Base-by-base conservation (phyloP, 23 tunicate species). In the Oikopleura vanhoeffeni region DNA sequence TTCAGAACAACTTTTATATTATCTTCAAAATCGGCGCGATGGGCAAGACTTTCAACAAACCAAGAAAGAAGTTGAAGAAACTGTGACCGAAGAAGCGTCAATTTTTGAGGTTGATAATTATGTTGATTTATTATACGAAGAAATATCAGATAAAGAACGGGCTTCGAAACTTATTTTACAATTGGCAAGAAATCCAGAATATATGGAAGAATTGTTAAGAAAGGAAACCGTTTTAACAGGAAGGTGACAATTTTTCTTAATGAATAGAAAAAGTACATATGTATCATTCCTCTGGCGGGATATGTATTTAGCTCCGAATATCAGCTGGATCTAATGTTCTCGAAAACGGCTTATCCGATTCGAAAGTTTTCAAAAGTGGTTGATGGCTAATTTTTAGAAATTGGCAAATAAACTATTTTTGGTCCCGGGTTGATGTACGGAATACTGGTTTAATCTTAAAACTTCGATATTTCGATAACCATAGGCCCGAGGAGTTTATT, bases 1-100 rank as follows among this genome's bases (percentile, higher is more conserved):
- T n/a, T n/a, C n/a, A 33, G 99, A 95, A 86, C 99, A 95, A 83
- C 76, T 95, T 1, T 87, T 95, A 8, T 95, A 95, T 85, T 95
- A 95, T 76, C 90, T 95, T 40, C 96, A 91, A 85, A 95, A 88
- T 0, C 84, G 99, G 75, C 87, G 64, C 24, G 64, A 49, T 24
- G 64, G 64, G 24, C 18, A 49, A 49, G 24, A 49, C 64, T 38
- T 38, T 18, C 3, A 18, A 18, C 27, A 18, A 71, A 2, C 38
- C 27, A 13, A 18, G 32, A 32, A 71, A 2, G 33, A n/a, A 13
- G 3, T 2, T 2, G 3, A n/a, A 18, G 30, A 71, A 2, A 71
- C 79, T 2, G 88, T 85, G 67, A 84, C 83, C 0, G 99, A 90
- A 86, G 83, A 41, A 40, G 87, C 99, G 67, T 86, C 83, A 33